Conservation (phyloP, 2,888 invertebrate species). For the Sarcophaga caerulescens region DNA sequence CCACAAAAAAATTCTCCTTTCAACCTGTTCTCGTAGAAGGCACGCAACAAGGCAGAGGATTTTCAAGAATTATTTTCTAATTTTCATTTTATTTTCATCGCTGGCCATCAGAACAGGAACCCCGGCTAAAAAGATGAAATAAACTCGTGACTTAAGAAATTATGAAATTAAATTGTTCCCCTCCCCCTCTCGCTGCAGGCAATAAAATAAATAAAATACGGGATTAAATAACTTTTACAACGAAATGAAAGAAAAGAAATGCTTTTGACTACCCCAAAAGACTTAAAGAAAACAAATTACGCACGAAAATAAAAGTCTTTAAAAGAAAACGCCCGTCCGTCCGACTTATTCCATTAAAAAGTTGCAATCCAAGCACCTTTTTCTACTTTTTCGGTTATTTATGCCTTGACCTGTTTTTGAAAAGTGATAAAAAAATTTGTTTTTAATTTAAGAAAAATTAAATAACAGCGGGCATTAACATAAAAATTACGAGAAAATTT, state of each 20-base stretch:
- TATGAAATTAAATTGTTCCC: conserved; percentile 41
- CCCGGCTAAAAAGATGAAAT: background rate
- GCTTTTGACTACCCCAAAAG: too few relatives aligned
- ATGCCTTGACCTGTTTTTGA: conserved; percentile 27
- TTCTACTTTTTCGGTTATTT: background rate
- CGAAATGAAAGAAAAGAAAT: background rate
- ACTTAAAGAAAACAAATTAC: conserved; percentile 27
- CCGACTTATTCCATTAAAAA: background rate
- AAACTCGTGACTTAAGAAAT: conserved; percentile 49
- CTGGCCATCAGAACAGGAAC: background rate
- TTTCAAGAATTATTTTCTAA: conserved; percentile 40
- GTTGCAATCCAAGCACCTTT: background rate
- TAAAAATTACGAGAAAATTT: background rate
- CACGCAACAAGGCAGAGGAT: conserved; percentile 44
- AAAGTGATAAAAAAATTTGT: background rate
- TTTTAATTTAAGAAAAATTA: background rate
- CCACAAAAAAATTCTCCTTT: background rate
- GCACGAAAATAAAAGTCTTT: conserved; percentile 11
- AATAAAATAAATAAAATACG: background rate
- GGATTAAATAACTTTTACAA: conserved; percentile 13
- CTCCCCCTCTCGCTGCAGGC: too few relatives aligned
- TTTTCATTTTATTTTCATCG: conserved; percentile 9
- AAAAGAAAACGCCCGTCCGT: background rate
- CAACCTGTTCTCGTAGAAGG: background rate
- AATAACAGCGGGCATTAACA: background rate